Evolutionary conservation across 1,140 invertebrate genomes (phyloP), one percentile per base, ranked within the genome.

Genomic region (Euwallacea fornicatus): DNA sequence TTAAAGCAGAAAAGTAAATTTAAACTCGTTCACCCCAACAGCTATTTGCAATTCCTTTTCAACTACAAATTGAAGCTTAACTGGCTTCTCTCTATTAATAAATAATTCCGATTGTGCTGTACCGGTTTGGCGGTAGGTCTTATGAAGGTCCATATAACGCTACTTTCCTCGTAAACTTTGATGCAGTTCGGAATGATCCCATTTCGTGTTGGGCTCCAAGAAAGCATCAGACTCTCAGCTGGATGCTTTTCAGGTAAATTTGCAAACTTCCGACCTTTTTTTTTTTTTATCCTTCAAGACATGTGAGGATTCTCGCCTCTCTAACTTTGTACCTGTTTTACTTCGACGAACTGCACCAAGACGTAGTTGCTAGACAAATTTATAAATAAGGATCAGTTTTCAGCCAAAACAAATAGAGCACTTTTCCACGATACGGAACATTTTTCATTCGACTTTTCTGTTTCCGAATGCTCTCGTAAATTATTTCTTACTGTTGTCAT

Each of bases 1-100:
- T n/a, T 16, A 41, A 59, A 13, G 15, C 8, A 8, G 54, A 16
- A 56, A 16, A 56, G 15, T 13, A 16, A 56, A 56, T 13, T 16
- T 56, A 56, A 56, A 56, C 54, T 60, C 15, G n/a, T 60, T 60
- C 21, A 60, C 3, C 58, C 33, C 42, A 33, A 60, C 13, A 60
- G 33, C 58, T 60, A 42, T 60, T 60, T 60, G 11, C 33, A 60
- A 21, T 60, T 60, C 33, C n/a, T 21, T 60, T 60, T 9, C 9
- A 33, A 60, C 33, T 60, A 60, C 9, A 60, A 60, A 42, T 60
- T 60, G 16, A 42, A 60, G 58, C 33, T 60, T 42, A 10, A 42
- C 11, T 42, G 6, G 15, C 7, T 33, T 42, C 4, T n/a, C 42
- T 33, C 58, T n/a, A 60, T 60, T 60, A 60, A 9, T 15, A 60